Evolutionary conservation across 2,113 vertebrate genomes (phyloP), one percentile per base, ranked within the genome.

Genomic region (Pterocles orientalis): DNA sequence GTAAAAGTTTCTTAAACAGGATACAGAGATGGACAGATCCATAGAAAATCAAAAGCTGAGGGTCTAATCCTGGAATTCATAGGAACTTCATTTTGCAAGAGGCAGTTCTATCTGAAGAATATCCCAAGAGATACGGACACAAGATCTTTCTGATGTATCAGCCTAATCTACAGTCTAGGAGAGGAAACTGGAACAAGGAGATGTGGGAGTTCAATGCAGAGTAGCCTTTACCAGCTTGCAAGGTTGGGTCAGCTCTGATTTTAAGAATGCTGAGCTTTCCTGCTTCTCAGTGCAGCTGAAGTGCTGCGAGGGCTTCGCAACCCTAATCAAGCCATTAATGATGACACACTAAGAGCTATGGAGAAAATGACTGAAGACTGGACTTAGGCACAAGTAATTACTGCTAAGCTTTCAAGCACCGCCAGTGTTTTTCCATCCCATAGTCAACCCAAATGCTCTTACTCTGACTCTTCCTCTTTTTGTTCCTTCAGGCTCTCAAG

Each of bases 381-480:
- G 80, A 94, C 93, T 93, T 92, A 88, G 90, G 65, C 80, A 94
- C 80, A 85, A 53, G 83, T n/a, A 78, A 92, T 84, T 68, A 56
- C 72, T 33, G 47, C 33, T 76, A 58, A 90, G 31, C 64, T 93
- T 84, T 65, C 14, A 23, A 80, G 65, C 39, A 43, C 19, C 10
- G 7, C 36, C 48, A 68, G 45, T 6, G 1, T 7, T 73, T 94
- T 76, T 85, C 65, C 41, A 95, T 66, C 48, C 17, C 15, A 6
- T 6, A 47, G 13, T 34, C 60, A 84, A 68, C 20, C 12, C 34
- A 24, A 88, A 75, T 54, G 45, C 33, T 50, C 97, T 97, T 98
- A 98, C 99, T 98, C 98, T 98, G 99, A 99, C 96, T 98, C 98
- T 97, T 99, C 98, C 89, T 99, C 99, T 81, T 94, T 98, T 77